These are phyloP conservation scores for Antennarius maculatus DNA, from an alignment of 2,797 vertebrate genomes.

Conservation along the genomic window DNA sequence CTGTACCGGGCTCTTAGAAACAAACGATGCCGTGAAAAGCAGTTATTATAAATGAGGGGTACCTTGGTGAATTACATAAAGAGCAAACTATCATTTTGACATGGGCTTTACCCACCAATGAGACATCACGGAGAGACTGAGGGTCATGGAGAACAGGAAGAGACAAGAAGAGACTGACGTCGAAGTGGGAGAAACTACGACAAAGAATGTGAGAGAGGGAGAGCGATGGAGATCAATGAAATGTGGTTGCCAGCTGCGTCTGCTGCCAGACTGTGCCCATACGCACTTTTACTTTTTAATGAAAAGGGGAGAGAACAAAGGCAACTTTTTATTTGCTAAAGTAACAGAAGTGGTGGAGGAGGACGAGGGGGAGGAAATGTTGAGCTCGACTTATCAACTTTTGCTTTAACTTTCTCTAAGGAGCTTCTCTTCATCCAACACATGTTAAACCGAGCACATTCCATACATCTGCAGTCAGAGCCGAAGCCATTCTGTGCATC, in stretches of 20 bases:
- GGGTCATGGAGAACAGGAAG: background rate
- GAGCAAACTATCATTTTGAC: constrained; percentile 76
- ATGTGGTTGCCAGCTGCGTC: constrained; percentile 43
- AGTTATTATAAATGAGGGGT: constrained; percentile 59
- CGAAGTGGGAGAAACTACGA: constrained; percentile 22
- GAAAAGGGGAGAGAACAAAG: constrained; percentile 43
- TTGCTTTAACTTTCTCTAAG: constrained; percentile 18
- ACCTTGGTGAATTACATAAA: constrained; percentile 69
- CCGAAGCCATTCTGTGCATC: constrained; percentile 18
- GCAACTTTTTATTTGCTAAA: constrained; percentile 46
- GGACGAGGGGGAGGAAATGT: constrained; percentile 16
- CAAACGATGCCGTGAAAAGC: constrained; percentile 10
- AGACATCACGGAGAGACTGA: constrained; percentile 34
- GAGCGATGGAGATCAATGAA: constrained; percentile 46
- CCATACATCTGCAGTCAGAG: background rate
- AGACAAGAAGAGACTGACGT: constrained; percentile 30
- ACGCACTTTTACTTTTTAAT: constrained; percentile 59
- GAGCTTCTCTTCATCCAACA: background rate
- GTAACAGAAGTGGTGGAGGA: constrained; percentile 40
- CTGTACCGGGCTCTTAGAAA: constrained; percentile 43
- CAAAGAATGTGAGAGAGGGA: constrained; percentile 2
- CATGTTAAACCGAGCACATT: constrained; percentile 4
- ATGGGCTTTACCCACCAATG: constrained; percentile 58
- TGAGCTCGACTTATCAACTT: constrained; percentile 24
- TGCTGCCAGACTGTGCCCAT: constrained; percentile 46